phyloP scores from a whole-genome alignment of 1,140 invertebrate genomes.

The Lordiphosa collinella region DNA sequence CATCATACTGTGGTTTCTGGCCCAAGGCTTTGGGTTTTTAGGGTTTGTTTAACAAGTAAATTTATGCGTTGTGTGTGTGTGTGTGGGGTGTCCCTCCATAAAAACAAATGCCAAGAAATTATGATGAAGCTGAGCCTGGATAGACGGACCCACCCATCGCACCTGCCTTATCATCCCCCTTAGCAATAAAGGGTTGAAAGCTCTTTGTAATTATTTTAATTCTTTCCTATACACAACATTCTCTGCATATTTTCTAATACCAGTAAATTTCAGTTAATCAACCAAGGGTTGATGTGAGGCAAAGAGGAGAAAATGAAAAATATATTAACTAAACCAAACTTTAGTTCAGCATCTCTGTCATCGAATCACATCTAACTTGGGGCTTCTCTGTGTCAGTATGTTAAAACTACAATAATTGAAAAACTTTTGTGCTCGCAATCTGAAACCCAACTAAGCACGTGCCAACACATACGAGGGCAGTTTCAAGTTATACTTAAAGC shows the following conservation, averaged over 20 bases:
- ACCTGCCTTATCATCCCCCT: conserved; percentile 14
- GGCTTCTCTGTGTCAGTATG: too few relatives aligned
- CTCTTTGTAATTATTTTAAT: conserved; percentile 65
- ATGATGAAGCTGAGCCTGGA: conserved; percentile 42
- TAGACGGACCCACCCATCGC: conserved; percentile 8
- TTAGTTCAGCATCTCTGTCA: too few relatives aligned
- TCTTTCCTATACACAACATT: conserved; percentile 52
- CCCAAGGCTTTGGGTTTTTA: background rate
- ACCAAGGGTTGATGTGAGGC: background rate
- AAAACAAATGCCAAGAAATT: conserved; percentile 62
- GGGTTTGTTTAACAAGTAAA: conserved; percentile 49
- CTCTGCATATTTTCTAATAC: conserved; percentile 35
- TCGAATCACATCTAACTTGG: too few relatives aligned
- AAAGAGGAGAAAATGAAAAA: conserved; percentile 15
- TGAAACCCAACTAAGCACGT: too few relatives aligned
- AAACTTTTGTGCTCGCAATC: too few relatives aligned
- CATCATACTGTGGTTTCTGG: background rate
- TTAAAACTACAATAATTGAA: too few relatives aligned
- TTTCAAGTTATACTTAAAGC: too few relatives aligned
- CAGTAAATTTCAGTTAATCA: conserved; percentile 16
- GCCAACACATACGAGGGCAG: too few relatives aligned
- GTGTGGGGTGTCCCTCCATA: conserved; percentile 3
- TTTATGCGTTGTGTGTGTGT: conserved; percentile 50
- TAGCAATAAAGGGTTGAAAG: conserved; percentile 47
- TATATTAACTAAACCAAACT: too few relatives aligned